Conservation (phyloP, 2,113 vertebrate species). For the human (Homo sapiens) region GRCh38 chr17:52744501-52745000, state of each 20-base stretch:
- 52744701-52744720: conserved; percentile 39
- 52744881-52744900: conserved; percentile 51
- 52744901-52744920: neutral
- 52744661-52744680: conserved; percentile 24
- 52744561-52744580: neutral
- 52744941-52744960: neutral
- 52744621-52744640: conserved; percentile 2
- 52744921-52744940: neutral
- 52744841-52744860: neutral
- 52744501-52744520: neutral
- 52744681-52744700: conserved; percentile 4
- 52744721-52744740: conserved; percentile 44
- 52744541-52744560: neutral
- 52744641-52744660: neutral
- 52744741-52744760: conserved; percentile 1
- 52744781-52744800: neutral
- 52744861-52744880: conserved; percentile 24
- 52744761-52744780: conserved; percentile 41
- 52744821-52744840: conserved; percentile 37
- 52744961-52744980: neutral
- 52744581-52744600: neutral
- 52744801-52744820: neutral
- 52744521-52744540: neutral
- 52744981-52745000: neutral
- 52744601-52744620: neutral